Evolutionary conservation across 2,888 invertebrate genomes (phyloP).

Genomic region (Lepetodrilus schrolli): DNA sequence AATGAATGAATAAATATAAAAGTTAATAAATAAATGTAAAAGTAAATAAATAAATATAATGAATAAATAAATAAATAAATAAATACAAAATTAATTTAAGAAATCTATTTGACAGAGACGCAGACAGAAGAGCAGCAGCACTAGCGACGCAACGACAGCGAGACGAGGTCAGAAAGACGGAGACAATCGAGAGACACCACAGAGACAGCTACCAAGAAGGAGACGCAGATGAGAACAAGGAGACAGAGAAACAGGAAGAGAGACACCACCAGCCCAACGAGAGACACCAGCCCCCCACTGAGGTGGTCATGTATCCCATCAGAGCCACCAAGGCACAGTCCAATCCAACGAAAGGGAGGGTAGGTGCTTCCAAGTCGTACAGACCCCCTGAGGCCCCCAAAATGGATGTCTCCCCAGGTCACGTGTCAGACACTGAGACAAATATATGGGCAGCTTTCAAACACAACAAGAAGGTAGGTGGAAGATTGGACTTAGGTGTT

Average conservation of each 20-base stretch:
- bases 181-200: conserved; percentile 14
- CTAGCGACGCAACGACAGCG: conserved; percentile 49
- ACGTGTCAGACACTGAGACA: background rate
- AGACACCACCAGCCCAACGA: too few species aligned
- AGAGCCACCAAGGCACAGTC: conserved; percentile 34
- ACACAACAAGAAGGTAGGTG: background rate
- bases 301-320: conserved; percentile 41
- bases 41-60: too few species aligned
- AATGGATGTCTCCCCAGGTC: background rate
- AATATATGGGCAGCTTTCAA: conserved; percentile 11
- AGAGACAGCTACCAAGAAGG: background rate
- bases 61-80: too few species aligned
- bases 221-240: conserved; percentile 3
- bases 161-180: conserved; percentile 44
- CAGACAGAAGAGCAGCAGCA: conserved; percentile 59
- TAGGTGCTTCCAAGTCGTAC: conserved; percentile 19
- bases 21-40: background rate
- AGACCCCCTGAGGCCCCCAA: background rate
- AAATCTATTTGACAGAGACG: too few species aligned
- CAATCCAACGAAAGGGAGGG: background rate
- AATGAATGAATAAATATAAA: too few species aligned
- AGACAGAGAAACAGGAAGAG: background rate
- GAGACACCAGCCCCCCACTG: too few species aligned
- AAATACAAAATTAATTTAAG: too few species aligned
- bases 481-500: background rate